Base-by-base conservation (phyloP, 2,888 invertebrate species). In the Ganaspis brasiliensis region DNA sequence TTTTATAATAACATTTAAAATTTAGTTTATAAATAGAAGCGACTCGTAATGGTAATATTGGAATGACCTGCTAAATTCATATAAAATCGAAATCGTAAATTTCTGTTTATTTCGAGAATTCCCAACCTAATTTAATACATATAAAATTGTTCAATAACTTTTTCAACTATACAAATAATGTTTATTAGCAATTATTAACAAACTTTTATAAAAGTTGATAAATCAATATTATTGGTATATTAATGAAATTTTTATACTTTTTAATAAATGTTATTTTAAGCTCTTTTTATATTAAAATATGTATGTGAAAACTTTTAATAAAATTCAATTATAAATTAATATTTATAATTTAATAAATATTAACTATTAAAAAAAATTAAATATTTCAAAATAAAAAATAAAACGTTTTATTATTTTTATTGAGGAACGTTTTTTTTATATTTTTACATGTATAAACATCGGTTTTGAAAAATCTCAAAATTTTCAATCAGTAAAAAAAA, bases 41-140 rank as follows among this genome's bases (percentile, higher is more conserved):
- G 14, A 6, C n/a, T n/a, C 9, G 14, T n/a, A 14, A 26, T 19
- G 9, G 9, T 9, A 67, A 45, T 67, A 67, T 67, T 67, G 26
- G 67, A 67, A 67, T 67, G 63, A 67, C 63, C 63, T 67, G 40
- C 6, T 24, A 14, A 67, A 45, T 67, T 24, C 4, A 10, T 16
- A 67, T 45, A 26, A 45, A 67, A 24, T 67, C 40, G 1, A 67
- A 67, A 26, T n/a, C 5, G 24, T 40, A 63, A 21, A 2, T 21
- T 24, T 24, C n/a, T 37, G 45, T n/a, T 45, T 45, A 45, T 67
- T 24, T 67, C n/a, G 1, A 5, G n/a, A 26, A 67, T 61, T 12
- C 8, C 8, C 45, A 24, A 24, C 67, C 59, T 67, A n/a, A 67
- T 45, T 67, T n/a, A 4, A 67, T 45, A 4, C 24, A 1, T 2